Evolutionary conservation across 1,140 invertebrate genomes (phyloP), one percentile per base, ranked within the genome.

Genomic region (Drosophila trapezifrons): DNA sequence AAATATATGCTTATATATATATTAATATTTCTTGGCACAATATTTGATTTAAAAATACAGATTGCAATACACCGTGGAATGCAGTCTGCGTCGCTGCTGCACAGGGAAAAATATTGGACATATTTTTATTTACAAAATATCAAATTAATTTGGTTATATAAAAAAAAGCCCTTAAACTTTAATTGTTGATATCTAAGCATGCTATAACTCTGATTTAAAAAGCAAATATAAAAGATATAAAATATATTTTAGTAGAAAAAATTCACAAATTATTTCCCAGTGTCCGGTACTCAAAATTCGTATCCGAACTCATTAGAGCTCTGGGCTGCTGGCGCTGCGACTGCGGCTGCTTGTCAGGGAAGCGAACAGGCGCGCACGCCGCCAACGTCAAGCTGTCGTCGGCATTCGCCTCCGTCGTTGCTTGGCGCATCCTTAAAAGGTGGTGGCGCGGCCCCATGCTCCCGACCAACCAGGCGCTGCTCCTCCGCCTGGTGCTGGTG

Each of bases 41-140:
- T 80, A 90, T 90, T 86, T 74, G 72, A 86, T 86, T 90, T 90
- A 90, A 86, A 90, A 90, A 90, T 90, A 86, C 83, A 62, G 71
- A 78, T 83, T 90, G 76, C 81, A 80, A 77, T 89, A 71, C 62
- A 66, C 65, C 80, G 84, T 89, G 84, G 84, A 87, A 87, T 87
- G 84, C 84, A 80, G 54, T 49, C 74, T 42, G 63, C 71, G 51
- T 72, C 13, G 45, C 40, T 3, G 32, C 13, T 29, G 25, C 70
- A 38, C 54, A 22, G 37, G 3, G 4, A 40, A 55, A 38, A 60
- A 60, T 17, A 13, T 20, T 13, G 2, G 15, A 15, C 5, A 13
- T 5, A 13, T 18, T 29, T 13, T 6, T n/a, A 17, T n/a, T 10
- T 5, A 43, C 1, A 4, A 20, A 20, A 18, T 2, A 4, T 43